Percentiles rank a stretch among this genome's conserved stretches.
Evolutionary conservation across 2,113 vertebrate genomes (phyloP).

Genomic region (Saimiri boliviensis): DNA sequence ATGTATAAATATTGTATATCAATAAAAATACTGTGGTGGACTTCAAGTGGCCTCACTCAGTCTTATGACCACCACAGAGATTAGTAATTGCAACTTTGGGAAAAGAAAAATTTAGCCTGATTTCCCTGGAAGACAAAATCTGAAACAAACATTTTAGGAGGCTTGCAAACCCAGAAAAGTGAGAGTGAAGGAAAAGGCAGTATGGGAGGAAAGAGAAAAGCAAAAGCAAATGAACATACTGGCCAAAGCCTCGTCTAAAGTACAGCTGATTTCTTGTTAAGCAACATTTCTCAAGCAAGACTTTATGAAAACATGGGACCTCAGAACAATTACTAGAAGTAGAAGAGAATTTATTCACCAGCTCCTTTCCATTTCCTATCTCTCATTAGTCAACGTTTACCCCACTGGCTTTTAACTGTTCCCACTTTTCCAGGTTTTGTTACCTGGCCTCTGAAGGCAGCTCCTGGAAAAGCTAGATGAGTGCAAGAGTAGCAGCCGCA

Average conservation of each 20-base stretch:
- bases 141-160: background rate
- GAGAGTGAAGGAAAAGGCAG: background rate
- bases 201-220: background rate
- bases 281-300: background rate
- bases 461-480: background rate
- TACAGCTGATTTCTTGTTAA: background rate
- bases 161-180: background rate
- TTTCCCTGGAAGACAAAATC: background rate
- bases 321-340: background rate
- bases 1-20: background rate
- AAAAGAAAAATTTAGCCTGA: background rate
- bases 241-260: background rate
- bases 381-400: background rate
- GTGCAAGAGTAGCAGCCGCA: background rate
- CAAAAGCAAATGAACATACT: background rate
- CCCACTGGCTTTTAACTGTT: background rate
- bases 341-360: background rate
- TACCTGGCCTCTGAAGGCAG: background rate
- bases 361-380: background rate
- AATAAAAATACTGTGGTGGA: background rate
- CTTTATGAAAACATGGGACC: no score
- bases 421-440: background rate
- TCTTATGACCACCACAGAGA: background rate
- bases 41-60: background rate
- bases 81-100: background rate